Base-by-base conservation (phyloP, 2,797 vertebrate genomes). In the Oreortyx pictus region DNA sequence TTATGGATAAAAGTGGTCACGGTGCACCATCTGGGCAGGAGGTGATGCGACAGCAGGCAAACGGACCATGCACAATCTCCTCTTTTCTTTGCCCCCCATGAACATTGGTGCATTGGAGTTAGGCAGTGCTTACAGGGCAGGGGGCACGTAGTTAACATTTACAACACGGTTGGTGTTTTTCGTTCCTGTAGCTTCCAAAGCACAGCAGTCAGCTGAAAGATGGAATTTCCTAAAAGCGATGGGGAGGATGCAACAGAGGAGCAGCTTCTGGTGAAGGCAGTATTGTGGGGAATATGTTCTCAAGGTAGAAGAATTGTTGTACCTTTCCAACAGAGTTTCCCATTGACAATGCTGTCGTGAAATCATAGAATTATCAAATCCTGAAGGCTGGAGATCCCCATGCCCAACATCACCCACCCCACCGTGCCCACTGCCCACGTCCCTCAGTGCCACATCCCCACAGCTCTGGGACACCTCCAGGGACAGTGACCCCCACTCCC, bases 151-250 rank as follows among this genome's bases (percentile, higher is more conserved):
- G 65, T 71, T 70, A 88, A 47, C 61, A 67, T 23, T 61, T 79
- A 31, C 46, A 60, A 47, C 6, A 8, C 5, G 29, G 62, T 11
- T 35, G 43, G 47, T 60, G 13, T 49, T 61, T 31, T 22, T 68
- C 35, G 24, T 64, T 33, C 23, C 43, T 1, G 0, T 18, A 3
- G 46, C 50, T 60, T 31, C 59, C 2, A 10, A 7, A 7, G 23
- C 11, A 4, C 18, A 19, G 70, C 2, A 4, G 46, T 49, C 24
- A 20, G 14, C 54, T 41, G 67, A 65, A 19, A 16, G 37, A 5
- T 46, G 64, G 79, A 18, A 24, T 23, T 61, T 14, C 4, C 2
- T 15, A 65, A 57, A 47, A 33, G 47, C 3, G 7, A 37, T 6
- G 56, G 56, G 50, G 46, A 64, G 33, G 33, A 23, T 3, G 22